phyloP scores from a whole-genome alignment of 1,140 invertebrate genomes.

The Galleria mellonella region DNA sequence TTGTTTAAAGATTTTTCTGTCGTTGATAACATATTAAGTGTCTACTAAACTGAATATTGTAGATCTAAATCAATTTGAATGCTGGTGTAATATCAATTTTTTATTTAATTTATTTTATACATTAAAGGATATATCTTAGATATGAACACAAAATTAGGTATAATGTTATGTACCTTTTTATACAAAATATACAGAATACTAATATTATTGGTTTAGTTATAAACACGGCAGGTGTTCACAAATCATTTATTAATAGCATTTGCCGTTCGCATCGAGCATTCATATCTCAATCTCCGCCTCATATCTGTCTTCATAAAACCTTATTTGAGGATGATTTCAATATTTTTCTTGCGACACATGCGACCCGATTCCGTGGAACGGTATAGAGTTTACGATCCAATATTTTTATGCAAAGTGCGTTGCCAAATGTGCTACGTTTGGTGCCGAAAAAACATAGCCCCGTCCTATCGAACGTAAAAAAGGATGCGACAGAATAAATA shows the following conservation, averaged over 20 bases:
- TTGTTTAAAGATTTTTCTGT: too few relatives aligned
- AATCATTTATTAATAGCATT: conserved; percentile 23
- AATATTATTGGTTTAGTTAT: too few relatives aligned
- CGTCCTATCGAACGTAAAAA: conserved; percentile 70
- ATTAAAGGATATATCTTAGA: too few relatives aligned
- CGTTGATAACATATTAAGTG: too few relatives aligned
- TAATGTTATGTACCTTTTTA: too few relatives aligned
- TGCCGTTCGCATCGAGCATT: conserved; percentile 19
- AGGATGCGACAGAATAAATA: conserved; percentile 73
- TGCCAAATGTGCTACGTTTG: conserved; percentile 65
- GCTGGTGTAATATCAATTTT: too few relatives aligned
- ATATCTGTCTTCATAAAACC: conserved; percentile 48
- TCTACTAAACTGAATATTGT: too few relatives aligned
- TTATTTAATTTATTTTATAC: too few relatives aligned
- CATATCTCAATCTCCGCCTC: conserved; percentile 44
- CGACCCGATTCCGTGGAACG: conserved; percentile 46
- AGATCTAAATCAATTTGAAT: too few relatives aligned
- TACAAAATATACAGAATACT: too few relatives aligned
- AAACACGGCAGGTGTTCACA: conserved; percentile 16
- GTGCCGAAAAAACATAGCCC: conserved; percentile 56
- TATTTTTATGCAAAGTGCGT: conserved; percentile 72
- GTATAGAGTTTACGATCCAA: conserved; percentile 63
- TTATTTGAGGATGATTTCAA: conserved; percentile 46
- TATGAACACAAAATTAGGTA: too few relatives aligned
- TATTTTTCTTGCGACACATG: conserved; percentile 54